phyloP scores from a whole-genome alignment of 2,888 invertebrate genomes.

The Ornithoptera priamus region DNA sequence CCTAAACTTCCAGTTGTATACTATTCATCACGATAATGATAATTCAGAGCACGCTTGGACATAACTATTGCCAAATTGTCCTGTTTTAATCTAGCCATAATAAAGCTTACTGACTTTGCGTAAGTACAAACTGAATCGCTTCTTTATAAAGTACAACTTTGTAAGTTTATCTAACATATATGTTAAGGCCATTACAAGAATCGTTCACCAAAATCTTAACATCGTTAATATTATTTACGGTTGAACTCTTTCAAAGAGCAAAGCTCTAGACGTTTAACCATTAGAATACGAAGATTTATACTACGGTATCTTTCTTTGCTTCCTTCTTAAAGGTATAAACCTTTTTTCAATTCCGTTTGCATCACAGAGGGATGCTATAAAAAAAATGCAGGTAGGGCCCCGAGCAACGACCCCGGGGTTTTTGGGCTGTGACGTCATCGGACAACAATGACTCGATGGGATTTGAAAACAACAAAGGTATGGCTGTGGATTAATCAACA shows the following conservation, averaged over 20 bases:
- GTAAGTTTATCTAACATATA: neutral
- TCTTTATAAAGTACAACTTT: neutral
- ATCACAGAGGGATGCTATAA: constrained; percentile 71
- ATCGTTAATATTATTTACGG: too few species aligned
- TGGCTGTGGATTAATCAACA: constrained; percentile 6
- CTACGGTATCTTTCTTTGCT: too few species aligned
- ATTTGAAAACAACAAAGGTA: constrained; percentile 51
- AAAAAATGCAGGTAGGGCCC: constrained; percentile 73
- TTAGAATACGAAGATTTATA: too few species aligned
- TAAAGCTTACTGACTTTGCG: neutral
- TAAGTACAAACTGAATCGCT: neutral
- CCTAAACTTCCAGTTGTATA: too few species aligned
- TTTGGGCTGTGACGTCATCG: constrained; percentile 67
- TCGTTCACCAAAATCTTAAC: neutral
- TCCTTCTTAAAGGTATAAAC: constrained; percentile 31
- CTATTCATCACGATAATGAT: neutral
- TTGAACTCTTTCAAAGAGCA: constrained; percentile 22
- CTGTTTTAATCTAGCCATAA: neutral
- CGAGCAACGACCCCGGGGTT: constrained; percentile 72
- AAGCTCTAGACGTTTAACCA: constrained; percentile 33
- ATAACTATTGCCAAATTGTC: neutral
- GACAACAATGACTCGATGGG: constrained; percentile 44
- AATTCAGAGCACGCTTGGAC: neutral
- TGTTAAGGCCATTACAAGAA: neutral
- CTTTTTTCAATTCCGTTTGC: constrained; percentile 58